Conservation (phyloP, 2,797 vertebrate genomes). For the Enteromius unitaeniatus region DNA sequence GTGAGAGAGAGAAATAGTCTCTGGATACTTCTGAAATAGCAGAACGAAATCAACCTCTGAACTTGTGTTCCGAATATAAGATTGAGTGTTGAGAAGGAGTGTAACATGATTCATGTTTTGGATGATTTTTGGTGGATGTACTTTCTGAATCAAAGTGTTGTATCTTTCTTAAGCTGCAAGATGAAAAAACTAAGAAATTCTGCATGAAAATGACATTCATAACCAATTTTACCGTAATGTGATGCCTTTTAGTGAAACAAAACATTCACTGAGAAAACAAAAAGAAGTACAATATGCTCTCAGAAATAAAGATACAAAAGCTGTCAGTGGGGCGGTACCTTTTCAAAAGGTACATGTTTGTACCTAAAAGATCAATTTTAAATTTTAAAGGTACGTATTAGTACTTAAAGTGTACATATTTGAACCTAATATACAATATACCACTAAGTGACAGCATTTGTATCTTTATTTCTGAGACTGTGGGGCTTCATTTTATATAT, state of each 20-base stretch:
- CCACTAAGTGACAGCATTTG: no score
- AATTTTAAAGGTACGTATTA: no score
- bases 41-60: background rate
- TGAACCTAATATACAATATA: no score
- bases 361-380: no score
- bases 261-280: background rate
- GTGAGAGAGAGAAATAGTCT: background rate
- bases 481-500: background rate
- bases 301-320: no score
- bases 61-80: background rate
- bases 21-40: constrained; percentile 8
- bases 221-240: background rate
- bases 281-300: background rate
- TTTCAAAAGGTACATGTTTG: no score
- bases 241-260: background rate
- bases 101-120: background rate
- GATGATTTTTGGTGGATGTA: background rate
- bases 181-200: background rate
- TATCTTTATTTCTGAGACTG: no score
- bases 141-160: background rate
- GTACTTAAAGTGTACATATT: no score
- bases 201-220: background rate
- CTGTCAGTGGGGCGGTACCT: no score
- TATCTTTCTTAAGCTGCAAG: no score
- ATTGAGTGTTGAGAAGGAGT: background rate